A percentile compares a stretch with the other conserved stretches of the same genome.
Evolutionary conservation across 2,888 invertebrate species (phyloP).

Genomic region (Lydus trimaculatus): DNA sequence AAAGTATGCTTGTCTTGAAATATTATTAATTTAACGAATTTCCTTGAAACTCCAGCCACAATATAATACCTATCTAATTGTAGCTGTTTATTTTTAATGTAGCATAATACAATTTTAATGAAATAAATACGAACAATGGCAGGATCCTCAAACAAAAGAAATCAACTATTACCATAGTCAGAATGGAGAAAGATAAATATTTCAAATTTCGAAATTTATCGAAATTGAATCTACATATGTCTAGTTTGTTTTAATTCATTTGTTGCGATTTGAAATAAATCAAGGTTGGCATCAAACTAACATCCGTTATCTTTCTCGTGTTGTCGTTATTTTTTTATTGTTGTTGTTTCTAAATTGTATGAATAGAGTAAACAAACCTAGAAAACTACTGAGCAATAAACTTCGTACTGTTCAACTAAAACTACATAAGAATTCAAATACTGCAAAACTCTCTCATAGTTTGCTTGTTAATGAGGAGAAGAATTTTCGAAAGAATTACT

Average conservation of each 20-base stretch:
- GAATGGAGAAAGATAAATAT: constrained; percentile 4
- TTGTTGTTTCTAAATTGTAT: neutral
- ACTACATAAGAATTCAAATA: constrained; percentile 37
- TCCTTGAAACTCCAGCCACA: constrained; percentile 18
- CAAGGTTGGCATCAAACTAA: constrained; percentile 13
- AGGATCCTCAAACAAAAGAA: neutral
- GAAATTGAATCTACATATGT: constrained; percentile 17
- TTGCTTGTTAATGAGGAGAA: neutral
- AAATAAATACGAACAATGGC: neutral
- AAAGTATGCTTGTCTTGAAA: constrained; percentile 20
- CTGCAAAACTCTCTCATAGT: neutral
- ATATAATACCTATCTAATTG: constrained; percentile 26
- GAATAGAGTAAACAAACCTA: constrained; percentile 27
- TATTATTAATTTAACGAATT: constrained; percentile 28
- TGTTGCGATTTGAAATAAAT: constrained; percentile 20
- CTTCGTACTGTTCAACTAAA: constrained; percentile 31
- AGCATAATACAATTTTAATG: constrained; percentile 1
- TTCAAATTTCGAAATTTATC: neutral
- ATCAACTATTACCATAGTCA: neutral
- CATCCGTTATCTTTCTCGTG: constrained; percentile 18
- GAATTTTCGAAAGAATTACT: neutral
- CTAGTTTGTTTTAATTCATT: constrained; percentile 17
- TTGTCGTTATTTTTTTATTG: neutral
- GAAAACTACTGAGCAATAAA: constrained; percentile 32
- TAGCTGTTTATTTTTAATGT: constrained; percentile 26